Base-by-base conservation (phyloP, 2,797 vertebrate species). In the Myotis daubentonii region DNA sequence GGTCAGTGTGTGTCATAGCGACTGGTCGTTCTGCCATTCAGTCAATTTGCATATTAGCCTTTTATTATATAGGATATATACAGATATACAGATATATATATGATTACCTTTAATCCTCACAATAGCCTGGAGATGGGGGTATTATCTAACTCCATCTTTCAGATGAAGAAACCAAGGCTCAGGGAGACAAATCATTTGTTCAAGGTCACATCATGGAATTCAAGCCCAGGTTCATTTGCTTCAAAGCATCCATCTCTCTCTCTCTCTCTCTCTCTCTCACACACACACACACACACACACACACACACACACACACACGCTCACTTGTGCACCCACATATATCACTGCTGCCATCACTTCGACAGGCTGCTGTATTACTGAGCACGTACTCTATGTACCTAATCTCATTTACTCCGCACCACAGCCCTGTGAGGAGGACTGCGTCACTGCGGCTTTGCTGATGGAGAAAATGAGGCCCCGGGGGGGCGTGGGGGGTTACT, bases 281-380 rank as follows among this genome's bases (percentile, higher is more conserved):
- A 70, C 1, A 25, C 57, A 60, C 36, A 1, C n/a, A 1, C 20
- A 15, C 53, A 9, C 47, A 28, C 13, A 36, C 23, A 3, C 62
- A 4, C 19, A 2, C 23, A 12, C 5, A 2, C 38, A 33, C 4
- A 30, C 72, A 11, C 41, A 8, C 3, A 0, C 0, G 19, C 15
- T 36, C 8, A 13, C 41, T 66, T 2, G 5, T 0, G 12, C 11
- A 8, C 28, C 23, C 36, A 13, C 25, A 0, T 1, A 6, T 6
- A 3, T 6, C 62, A 5, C 71, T 15, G 68, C 15, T 22, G 1
- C 81, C 71, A 7, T 2, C 47, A 1, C 38, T 47, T 28, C 0
- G 0, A 1, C 1, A 20, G n/a, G 70, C 36, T 1, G 1, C 83
- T 20, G 1, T 30, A 5, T n/a, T 5, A 13, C 5, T 2, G 0